A percentile compares a stretch with the other conserved stretches of the same genome.
Conservation (phyloP, 2,797 vertebrate genomes). For the Enteromius thamalakanensis region DNA sequence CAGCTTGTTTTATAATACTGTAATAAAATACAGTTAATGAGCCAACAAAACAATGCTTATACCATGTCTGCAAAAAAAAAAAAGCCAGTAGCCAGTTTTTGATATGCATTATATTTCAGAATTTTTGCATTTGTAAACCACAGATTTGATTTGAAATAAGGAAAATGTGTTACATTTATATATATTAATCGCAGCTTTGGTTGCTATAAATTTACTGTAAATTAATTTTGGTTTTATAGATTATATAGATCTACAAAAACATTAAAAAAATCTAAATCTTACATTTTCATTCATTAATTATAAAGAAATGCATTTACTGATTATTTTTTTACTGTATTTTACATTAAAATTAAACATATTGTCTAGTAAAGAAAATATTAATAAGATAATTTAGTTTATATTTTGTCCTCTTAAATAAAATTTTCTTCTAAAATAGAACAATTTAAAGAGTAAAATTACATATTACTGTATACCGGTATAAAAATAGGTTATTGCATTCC, state of each 20-base stretch:
- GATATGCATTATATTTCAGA: constrained; percentile 14
- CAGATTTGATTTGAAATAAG: constrained; percentile 31
- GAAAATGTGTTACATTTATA: neutral
- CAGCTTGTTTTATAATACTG: neutral
- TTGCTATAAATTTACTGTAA: neutral
- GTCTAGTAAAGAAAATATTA: neutral
- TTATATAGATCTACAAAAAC: neutral
- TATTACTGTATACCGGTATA: neutral
- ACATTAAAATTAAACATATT: neutral
- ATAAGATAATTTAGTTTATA: neutral
- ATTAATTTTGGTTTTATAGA: neutral
- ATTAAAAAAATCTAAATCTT: no score
- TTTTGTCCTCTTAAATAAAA: neutral
- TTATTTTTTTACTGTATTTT: neutral
- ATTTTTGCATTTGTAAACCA: constrained; percentile 48
- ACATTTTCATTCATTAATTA: neutral
- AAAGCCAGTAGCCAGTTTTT: neutral
- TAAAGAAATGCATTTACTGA: neutral
- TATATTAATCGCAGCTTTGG: neutral
- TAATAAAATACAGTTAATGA: no score
- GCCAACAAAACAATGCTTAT: constrained; percentile 3
- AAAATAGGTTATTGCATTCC: neutral
- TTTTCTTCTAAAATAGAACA: no score
- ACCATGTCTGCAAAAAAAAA: neutral
- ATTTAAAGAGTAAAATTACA: neutral